A percentile compares a stretch with the other conserved stretches of the same genome.
Evolutionary conservation across 1,140 invertebrate genomes (phyloP).

Genomic region (Lucilia sericata): DNA sequence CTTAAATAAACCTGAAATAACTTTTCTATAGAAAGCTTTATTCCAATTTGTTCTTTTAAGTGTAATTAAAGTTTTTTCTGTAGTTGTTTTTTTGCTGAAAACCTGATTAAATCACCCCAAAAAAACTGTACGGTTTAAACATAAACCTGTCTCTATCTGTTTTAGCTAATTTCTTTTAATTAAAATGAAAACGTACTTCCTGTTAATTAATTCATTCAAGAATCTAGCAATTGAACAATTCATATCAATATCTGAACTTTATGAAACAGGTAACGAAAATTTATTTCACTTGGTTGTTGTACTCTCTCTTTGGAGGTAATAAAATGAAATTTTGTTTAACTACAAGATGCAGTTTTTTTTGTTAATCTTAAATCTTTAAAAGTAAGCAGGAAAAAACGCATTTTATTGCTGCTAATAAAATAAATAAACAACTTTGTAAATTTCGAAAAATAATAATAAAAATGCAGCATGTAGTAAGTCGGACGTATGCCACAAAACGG

Average conservation of each 20-base stretch:
- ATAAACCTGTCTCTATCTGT: too few species aligned
- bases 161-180: not conserved
- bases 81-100: not conserved
- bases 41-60: too few species aligned
- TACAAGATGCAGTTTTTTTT: not conserved
- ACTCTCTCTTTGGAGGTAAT: not conserved
- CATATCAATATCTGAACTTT: not conserved
- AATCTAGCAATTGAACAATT: not conserved
- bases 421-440: slow-evolving; percentile 12
- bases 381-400: not conserved
- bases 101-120: not conserved
- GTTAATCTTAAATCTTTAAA: not conserved
- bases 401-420: slow-evolving; percentile 21
- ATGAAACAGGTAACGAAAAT: not conserved
- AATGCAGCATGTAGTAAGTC: not conserved
- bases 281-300: not conserved
- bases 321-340: not conserved
- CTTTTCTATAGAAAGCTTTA: too few species aligned
- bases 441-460: not conserved
- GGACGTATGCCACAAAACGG: not conserved
- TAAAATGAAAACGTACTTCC: not conserved
- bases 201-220: not conserved
- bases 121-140: not conserved
- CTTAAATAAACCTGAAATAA: too few species aligned
- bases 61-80: too few species aligned